Evolutionary conservation across 2,113 vertebrate genomes (phyloP), one percentile per base, ranked within the genome.

Genomic region (Eudyptes chrysolophus): DNA sequence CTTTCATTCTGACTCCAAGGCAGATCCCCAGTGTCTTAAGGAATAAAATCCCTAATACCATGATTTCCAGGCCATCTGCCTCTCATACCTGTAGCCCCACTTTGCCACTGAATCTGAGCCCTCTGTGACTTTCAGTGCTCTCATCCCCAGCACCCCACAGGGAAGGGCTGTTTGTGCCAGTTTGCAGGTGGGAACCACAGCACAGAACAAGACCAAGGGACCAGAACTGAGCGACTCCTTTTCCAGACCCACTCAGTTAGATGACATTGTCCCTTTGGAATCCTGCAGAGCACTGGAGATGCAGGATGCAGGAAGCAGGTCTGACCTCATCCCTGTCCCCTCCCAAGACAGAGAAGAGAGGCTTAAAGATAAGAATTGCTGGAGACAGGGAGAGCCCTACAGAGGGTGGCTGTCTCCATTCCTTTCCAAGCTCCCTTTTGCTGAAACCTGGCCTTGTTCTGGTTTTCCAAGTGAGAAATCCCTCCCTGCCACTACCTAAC

Each of bases 91-190:
- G 29, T 12, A 90, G 48, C 61, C n/a, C 38, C 38, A 27, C 42
- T 66, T 85, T 66, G 11, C 42, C n/a, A 75, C 42, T 0, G 1
- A n/a, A 29, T 44, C 70, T 0, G 16, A 87, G 40, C 2, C 2
- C 54, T 54, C 51, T 7, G 36, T 12, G 1, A 75, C 55, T 54
- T 20, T 6, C 13, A 69, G 0, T 22, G 60, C 64, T 48, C 12
- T 72, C 48, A 44, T 2, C 7, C n/a, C 38, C 76, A 84, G 75
- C 38, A 16, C 13, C 36, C 32, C 77, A n/a, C 42, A 30, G 51
- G 36, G 32, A 48, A 87, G 84, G 19, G 16, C 19, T 42, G 38
- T 19, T 86, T 2, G 30, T 80, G 74, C 46, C 32, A 30, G 51
- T 75, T 15, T 74, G 46, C 55, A 58, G 64, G 25, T 36, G 36